Evolutionary conservation across 2,888 invertebrate genomes (phyloP).

Genomic region (Pheosia tremula): DNA sequence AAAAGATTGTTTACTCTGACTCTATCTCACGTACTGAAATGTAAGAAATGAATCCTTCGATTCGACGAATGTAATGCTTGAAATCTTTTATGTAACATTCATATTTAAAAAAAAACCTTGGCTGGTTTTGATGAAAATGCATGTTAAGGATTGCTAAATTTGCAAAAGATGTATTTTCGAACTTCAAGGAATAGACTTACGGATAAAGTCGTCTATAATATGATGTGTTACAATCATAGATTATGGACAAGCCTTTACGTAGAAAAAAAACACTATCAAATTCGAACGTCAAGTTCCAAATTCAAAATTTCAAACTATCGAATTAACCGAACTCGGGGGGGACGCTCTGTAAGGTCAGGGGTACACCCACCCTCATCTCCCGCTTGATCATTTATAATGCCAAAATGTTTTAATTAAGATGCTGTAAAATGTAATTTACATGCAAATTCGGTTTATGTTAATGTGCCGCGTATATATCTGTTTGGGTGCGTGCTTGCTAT

Average conservation of each 20-base stretch:
- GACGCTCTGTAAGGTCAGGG: constrained; percentile 65
- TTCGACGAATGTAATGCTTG: neutral
- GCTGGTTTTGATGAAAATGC: no score
- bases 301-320: constrained; percentile 67
- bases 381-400: constrained; percentile 85
- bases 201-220: no score
- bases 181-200: no score
- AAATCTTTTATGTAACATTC: no score
- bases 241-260: neutral
- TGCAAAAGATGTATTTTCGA: no score
- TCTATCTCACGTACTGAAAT: neutral
- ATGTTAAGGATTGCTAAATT: no score
- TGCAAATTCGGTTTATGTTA: constrained; percentile 86
- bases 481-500: constrained; percentile 84
- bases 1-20: constrained; percentile 15
- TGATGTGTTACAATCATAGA: neutral
- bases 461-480: constrained; percentile 84
- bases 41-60: neutral
- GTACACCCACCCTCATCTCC: constrained; percentile 63
- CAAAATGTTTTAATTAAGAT: constrained; percentile 86
- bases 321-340: constrained; percentile 58
- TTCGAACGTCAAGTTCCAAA: constrained; percentile 48
- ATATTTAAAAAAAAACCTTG: no score
- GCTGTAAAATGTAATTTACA: constrained; percentile 86
- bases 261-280: constrained; percentile 15